Conservation (phyloP, 2,888 invertebrate species). For the Hipparchia semele region DNA sequence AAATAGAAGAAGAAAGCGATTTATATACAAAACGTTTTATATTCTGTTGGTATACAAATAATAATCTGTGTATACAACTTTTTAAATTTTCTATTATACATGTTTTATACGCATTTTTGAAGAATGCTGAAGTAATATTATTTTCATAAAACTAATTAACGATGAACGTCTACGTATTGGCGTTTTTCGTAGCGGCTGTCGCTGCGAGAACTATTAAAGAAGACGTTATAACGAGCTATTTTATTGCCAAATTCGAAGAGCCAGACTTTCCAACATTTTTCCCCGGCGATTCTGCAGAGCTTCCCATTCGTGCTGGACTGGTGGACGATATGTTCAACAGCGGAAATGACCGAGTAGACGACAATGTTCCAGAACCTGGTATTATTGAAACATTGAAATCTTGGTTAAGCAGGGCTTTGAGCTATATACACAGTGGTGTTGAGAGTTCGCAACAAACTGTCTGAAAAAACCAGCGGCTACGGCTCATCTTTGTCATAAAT, state of each 20-base stretch:
- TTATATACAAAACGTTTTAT: no score
- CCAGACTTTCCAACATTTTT: not conserved
- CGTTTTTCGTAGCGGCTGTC: conserved; percentile 60
- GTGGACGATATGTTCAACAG: conserved; percentile 64
- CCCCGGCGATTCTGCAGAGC: conserved; percentile 11
- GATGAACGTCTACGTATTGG: conserved; percentile 64
- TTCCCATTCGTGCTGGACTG: conserved; percentile 39
- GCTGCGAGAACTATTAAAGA: conserved; percentile 51
- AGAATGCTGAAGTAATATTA: not conserved
- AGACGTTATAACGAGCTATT: conserved; percentile 44
- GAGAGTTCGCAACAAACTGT: conserved; percentile 54
- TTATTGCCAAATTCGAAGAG: conserved; percentile 25
- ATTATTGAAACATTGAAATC: conserved; percentile 58
- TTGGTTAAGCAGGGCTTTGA: conserved; percentile 65
- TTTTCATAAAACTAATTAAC: conserved; percentile 44
- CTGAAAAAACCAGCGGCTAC: no score
- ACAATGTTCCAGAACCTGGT: conserved; percentile 55
- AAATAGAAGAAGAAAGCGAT: no score
- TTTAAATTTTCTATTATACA: no score
- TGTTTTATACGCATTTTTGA: not conserved
- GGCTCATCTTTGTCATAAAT: no score
- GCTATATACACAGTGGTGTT: conserved; percentile 61
- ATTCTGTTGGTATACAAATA: no score
- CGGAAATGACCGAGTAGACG: conserved; percentile 57
- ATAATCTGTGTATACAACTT: no score